These are phyloP conservation scores for Madoqua kirkii DNA, from an alignment of 2,113 vertebrate species.

Conservation along the genomic window DNA sequence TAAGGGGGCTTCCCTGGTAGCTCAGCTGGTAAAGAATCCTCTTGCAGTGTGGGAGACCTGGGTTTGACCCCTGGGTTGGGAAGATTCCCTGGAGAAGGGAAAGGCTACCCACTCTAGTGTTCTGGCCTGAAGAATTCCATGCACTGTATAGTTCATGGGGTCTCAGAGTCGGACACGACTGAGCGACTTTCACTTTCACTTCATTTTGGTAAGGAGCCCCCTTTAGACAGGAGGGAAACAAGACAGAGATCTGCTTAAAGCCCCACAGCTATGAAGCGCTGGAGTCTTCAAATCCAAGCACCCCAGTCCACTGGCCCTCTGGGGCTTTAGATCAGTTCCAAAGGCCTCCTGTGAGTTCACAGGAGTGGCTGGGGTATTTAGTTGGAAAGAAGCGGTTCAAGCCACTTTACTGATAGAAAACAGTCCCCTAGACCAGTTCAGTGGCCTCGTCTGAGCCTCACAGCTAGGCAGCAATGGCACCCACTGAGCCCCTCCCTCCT, in stretches of 20 bases:
- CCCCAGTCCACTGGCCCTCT: not conserved
- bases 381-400: not conserved
- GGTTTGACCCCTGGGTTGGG: not conserved
- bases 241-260: not conserved
- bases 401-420: not conserved
- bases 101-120: not conserved
- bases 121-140: not conserved
- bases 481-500: not conserved
- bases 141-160: not conserved
- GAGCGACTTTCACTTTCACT: not conserved
- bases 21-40: not conserved
- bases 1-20: not conserved
- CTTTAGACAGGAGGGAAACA: not conserved
- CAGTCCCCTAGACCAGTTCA: not conserved
- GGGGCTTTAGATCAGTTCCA: not conserved
- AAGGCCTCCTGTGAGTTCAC: not conserved
- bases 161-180: not conserved
- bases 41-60: not conserved
- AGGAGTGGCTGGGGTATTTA: not conserved
- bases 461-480: rapidly evolving
- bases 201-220: not conserved
- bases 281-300: not conserved
- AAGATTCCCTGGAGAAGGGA: not conserved
- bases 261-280: rapidly evolving
- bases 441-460: not conserved